phyloP scores from a whole-genome alignment of 2,113 vertebrate species.

The Polypterus senegalus region DNA sequence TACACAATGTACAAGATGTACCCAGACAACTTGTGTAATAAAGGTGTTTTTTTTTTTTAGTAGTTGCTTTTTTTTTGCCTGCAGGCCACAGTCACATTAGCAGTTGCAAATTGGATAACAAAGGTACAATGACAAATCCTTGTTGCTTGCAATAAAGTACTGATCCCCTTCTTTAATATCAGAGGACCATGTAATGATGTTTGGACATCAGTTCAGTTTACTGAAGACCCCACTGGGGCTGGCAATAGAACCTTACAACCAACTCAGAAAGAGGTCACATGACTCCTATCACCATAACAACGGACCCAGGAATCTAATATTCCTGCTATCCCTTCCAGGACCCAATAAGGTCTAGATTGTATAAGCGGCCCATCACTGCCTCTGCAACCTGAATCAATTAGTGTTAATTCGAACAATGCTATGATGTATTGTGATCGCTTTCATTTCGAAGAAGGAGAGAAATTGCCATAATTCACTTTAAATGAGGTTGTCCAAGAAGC shows the following conservation, averaged over 20 bases:
- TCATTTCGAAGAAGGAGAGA: constrained; percentile 65
- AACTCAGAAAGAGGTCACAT: constrained; percentile 67
- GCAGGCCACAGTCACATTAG: constrained; percentile 74
- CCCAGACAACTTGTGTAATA: constrained; percentile 12
- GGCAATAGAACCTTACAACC: constrained; percentile 68
- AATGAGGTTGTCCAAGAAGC: constrained; percentile 73
- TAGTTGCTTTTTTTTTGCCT: constrained; percentile 55
- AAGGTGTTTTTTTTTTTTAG: constrained; percentile 31
- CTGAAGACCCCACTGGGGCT: constrained; percentile 80
- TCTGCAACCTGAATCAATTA: constrained; percentile 84
- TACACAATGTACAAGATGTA: neutral
- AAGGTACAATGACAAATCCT: constrained; percentile 98
- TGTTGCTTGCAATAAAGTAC: constrained; percentile 97
- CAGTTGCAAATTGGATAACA: constrained; percentile 94
- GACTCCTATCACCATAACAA: constrained; percentile 67
- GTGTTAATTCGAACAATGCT: constrained; percentile 71
- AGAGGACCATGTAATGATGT: constrained; percentile 80
- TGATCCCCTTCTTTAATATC: constrained; percentile 98
- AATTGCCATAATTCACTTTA: constrained; percentile 91
- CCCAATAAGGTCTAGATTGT: constrained; percentile 79
- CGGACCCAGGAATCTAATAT: constrained; percentile 87
- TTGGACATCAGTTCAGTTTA: constrained; percentile 83
- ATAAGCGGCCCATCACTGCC: constrained; percentile 65
- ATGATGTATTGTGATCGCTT: constrained; percentile 73
- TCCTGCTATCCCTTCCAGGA: constrained; percentile 71